phyloP scores from a whole-genome alignment of 2,113 vertebrate species.

The Ictalurus punctatus region DNA sequence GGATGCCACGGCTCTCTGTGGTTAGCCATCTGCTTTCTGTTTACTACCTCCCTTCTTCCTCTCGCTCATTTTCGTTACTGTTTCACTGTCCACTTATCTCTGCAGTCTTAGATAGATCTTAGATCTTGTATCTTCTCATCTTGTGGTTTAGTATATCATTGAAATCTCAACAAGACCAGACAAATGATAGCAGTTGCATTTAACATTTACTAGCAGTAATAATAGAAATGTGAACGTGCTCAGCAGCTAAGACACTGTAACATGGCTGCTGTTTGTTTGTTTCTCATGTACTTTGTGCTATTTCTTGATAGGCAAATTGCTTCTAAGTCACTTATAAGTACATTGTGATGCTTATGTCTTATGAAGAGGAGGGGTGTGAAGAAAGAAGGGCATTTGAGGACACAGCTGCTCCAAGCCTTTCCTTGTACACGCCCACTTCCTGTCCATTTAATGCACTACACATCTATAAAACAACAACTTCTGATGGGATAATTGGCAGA shows the following conservation, averaged over 20 bases:
- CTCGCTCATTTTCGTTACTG: slow-evolving; percentile 11
- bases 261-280: not conserved
- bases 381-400: not conserved
- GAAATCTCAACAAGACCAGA: not conserved
- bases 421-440: not conserved
- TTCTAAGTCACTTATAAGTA: not conserved
- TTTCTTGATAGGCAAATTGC: not conserved
- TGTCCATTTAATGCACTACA: not conserved
- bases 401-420: not conserved
- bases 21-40: slow-evolving; percentile 60
- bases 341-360: not conserved
- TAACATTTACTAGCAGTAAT: not conserved
- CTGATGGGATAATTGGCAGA: not conserved
- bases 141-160: not conserved
- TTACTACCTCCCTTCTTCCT: slow-evolving; percentile 32
- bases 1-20: slow-evolving; percentile 20
- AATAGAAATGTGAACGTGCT: not conserved
- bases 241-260: not conserved
- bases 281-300: not conserved
- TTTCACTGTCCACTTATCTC: slow-evolving; percentile 9
- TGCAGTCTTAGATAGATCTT: not conserved
- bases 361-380: not conserved
- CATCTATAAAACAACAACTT: not conserved
- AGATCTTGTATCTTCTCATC: not conserved
- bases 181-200: not conserved